These are phyloP conservation scores for Epinotia nisella DNA, from an alignment of 2,888 invertebrate species.

Conservation along the genomic window DNA sequence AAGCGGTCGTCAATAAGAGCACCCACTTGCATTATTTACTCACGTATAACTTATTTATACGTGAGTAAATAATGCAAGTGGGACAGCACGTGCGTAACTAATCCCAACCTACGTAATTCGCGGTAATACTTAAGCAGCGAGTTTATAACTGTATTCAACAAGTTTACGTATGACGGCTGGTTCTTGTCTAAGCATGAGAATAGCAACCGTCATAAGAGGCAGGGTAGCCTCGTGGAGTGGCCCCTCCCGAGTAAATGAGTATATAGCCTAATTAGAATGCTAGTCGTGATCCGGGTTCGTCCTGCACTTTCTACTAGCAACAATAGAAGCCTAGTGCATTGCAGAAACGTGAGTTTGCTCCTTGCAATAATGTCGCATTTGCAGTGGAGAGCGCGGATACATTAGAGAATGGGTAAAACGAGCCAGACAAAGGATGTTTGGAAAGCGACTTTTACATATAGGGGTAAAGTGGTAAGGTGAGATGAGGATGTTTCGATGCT, in stretches of 20 bases:
- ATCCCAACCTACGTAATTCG: constrained; percentile 27
- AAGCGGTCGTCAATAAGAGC: no score
- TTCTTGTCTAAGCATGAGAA: constrained; percentile 23
- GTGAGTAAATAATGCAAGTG: constrained; percentile 28
- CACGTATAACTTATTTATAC: no score
- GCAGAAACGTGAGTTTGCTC: constrained; percentile 53
- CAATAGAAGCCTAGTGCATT: constrained; percentile 56
- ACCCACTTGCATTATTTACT: no score
- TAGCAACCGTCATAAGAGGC: constrained; percentile 37
- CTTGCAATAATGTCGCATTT: constrained; percentile 51
- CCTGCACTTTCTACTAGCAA: constrained; percentile 70
- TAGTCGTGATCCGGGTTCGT: constrained; percentile 62
- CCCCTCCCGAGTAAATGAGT: constrained; percentile 30
- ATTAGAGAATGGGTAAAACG: constrained; percentile 43
- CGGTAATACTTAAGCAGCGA: constrained; percentile 11
- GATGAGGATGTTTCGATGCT: constrained; percentile 7
- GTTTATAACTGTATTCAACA: constrained; percentile 25
- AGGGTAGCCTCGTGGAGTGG: constrained; percentile 53
- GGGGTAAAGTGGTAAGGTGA: background rate
- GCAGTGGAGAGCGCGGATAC: constrained; percentile 8
- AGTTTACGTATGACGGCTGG: constrained; percentile 33
- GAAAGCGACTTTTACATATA: constrained; percentile 23
- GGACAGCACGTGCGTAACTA: constrained; percentile 36
- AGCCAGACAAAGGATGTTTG: constrained; percentile 46
- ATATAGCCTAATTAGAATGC: constrained; percentile 70